Conservation (phyloP, 2,797 vertebrate species). For the Poecilia gillii region DNA sequence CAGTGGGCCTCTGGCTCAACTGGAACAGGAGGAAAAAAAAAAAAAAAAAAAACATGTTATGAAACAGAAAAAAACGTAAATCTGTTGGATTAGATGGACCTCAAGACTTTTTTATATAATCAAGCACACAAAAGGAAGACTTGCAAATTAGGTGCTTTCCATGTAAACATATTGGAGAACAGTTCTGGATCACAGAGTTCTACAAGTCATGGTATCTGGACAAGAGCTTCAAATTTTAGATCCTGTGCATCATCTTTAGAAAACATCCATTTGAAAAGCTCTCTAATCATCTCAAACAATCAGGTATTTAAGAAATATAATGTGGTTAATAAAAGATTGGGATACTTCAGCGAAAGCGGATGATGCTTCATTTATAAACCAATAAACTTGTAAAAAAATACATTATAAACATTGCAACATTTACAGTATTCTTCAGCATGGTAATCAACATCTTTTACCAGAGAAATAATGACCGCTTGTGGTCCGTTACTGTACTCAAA, state of each 20-base stretch:
- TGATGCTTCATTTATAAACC: not conserved
- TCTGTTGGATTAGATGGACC: not conserved
- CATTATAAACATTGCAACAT: not conserved
- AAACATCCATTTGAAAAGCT: not conserved
- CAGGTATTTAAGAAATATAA: not conserved
- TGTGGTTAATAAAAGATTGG: not conserved
- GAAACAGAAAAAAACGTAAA: not conserved
- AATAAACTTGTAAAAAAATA: not conserved
- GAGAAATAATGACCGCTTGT: not conserved
- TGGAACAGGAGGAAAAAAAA: conserved; percentile 56
- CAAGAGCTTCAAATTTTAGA: not conserved
- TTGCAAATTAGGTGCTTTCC: not conserved
- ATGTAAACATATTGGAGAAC: not conserved
- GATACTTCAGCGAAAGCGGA: not conserved
- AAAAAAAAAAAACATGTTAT: conserved; percentile 7
- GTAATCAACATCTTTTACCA: not conserved
- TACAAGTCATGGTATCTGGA: not conserved
- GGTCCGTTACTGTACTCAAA: not conserved
- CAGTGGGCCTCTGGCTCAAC: conserved; percentile 97
- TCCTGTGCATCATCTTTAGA: not conserved
- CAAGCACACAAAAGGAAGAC: not conserved
- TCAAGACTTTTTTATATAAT: conserved; percentile 11
- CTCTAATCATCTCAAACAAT: not conserved
- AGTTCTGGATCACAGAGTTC: not conserved
- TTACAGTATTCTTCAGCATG: not conserved